phyloP scores from a whole-genome alignment of 30 jellyfish, hydroid and myxozoan genomes.

The Chironex yamaguchii region DNA sequence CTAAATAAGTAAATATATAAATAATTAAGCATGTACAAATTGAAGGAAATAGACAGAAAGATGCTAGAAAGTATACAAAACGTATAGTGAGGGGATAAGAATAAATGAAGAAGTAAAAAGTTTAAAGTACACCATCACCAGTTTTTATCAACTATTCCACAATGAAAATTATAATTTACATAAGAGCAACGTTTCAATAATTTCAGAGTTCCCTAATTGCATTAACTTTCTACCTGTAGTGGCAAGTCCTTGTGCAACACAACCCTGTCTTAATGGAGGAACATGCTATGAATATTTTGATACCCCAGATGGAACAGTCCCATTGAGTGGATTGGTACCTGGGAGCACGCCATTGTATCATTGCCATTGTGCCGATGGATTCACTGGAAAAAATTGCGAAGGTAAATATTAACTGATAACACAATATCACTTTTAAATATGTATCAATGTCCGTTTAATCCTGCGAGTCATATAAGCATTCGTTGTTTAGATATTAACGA shows the following conservation, averaged over 20 bases:
- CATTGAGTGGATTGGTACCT: constrained; percentile 71
- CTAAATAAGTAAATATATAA: no score
- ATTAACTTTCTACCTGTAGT: constrained; percentile 53
- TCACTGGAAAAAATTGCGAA: constrained; percentile 98
- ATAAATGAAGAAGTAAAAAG: no score
- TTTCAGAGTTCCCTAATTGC: not conserved
- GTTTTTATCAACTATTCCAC: no score
- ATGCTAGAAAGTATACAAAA: no score
- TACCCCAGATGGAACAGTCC: constrained; percentile 83
- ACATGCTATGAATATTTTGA: constrained; percentile 94
- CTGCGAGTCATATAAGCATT: not conserved
- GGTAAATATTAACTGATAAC: no score
- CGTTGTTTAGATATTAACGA: no score
- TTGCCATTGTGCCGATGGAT: constrained; percentile 97
- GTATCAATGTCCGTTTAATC: no score
- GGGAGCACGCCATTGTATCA: constrained; percentile 91
- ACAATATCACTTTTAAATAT: no score
- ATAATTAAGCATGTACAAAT: no score
- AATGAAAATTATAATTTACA: not conserved
- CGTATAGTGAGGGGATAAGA: no score
- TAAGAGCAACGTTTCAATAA: not conserved
- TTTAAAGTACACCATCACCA: no score
- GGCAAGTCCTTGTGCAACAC: constrained; percentile 99
- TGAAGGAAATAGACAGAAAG: no score
- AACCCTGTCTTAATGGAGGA: constrained; percentile 98